A percentile compares a stretch with the other conserved stretches of the same genome.
Conservation (phyloP, 1,140 invertebrate species). For the Laupala kohalensis region DNA sequence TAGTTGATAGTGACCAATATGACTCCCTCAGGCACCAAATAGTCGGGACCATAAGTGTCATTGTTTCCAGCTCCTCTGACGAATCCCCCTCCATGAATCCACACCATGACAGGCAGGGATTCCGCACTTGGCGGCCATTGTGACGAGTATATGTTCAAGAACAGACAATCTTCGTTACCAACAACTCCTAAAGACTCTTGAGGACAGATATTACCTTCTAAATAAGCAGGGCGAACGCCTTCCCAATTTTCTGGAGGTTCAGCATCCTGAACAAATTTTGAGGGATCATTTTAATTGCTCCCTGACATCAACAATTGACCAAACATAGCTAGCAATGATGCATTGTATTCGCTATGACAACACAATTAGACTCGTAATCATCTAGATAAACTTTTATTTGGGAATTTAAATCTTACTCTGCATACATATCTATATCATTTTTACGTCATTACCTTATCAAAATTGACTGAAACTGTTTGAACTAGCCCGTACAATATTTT, state of each 20-base stretch:
- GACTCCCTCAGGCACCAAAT: conserved; percentile 46
- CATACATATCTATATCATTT: too few species aligned
- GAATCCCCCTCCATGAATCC: conserved; percentile 63
- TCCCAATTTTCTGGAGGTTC: conserved; percentile 5
- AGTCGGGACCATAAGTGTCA: conserved; percentile 46
- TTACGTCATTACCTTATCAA: too few species aligned
- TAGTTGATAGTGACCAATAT: conserved; percentile 60
- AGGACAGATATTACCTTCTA: background rate
- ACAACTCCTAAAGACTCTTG: background rate
- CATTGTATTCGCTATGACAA: too few species aligned
- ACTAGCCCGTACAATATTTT: too few species aligned
- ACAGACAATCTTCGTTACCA: conserved; percentile 1
- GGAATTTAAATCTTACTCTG: too few species aligned
- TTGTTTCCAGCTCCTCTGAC: conserved; percentile 44
- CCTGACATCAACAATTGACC: too few species aligned
- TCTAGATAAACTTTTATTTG: too few species aligned
- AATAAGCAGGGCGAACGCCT: background rate
- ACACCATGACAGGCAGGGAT: conserved; percentile 54
- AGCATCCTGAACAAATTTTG: conserved; percentile 6
- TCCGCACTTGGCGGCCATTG: background rate
- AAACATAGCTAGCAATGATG: too few species aligned
- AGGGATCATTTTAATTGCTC: too few species aligned
- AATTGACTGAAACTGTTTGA: too few species aligned
- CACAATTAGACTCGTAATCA: too few species aligned
- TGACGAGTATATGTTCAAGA: background rate